phyloP scores from a whole-genome alignment of 1,140 invertebrate species.

The Battus philenor region DNA sequence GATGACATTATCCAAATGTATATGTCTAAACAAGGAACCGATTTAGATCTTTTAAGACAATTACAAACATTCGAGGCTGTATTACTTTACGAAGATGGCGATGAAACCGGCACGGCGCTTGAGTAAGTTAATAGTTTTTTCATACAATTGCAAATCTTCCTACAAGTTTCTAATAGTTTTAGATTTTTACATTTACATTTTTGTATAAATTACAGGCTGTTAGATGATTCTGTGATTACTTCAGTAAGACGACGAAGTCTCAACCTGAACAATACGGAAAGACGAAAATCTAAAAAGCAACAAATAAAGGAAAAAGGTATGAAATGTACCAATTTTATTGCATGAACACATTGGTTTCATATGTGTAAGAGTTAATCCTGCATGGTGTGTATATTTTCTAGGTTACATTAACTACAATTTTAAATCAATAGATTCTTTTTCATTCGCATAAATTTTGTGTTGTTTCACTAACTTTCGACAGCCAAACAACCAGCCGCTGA shows the following conservation, averaged over 20 bases:
- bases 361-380: too few relatives aligned
- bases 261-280: conserved; percentile 40
- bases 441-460: conserved; percentile 25
- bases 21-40: conserved; percentile 95
- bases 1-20: conserved; percentile 94
- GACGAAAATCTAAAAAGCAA: conserved; percentile 57
- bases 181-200: too few relatives aligned
- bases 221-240: conserved; percentile 85
- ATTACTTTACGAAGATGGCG: conserved; percentile 91
- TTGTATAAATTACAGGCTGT: conserved; percentile 72
- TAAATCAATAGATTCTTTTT: too few relatives aligned
- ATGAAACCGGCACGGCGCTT: conserved; percentile 82
- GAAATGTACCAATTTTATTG: conserved; percentile 7
- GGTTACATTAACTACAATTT: too few relatives aligned
- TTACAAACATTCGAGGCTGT: conserved; percentile 97
- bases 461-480: conserved; percentile 53
- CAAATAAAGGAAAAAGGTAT: conserved; percentile 57
- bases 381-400: conserved; percentile 12
- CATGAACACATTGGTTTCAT: too few relatives aligned
- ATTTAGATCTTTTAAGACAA: conserved; percentile 94
- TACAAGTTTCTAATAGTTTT: too few relatives aligned
- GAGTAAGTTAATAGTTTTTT: too few relatives aligned
- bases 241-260: conserved; percentile 44
- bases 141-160: too few relatives aligned
- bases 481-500: conserved; percentile 37